Conservation (phyloP, 2,113 vertebrate species). For the Neodontobutis hainanensis region DNA sequence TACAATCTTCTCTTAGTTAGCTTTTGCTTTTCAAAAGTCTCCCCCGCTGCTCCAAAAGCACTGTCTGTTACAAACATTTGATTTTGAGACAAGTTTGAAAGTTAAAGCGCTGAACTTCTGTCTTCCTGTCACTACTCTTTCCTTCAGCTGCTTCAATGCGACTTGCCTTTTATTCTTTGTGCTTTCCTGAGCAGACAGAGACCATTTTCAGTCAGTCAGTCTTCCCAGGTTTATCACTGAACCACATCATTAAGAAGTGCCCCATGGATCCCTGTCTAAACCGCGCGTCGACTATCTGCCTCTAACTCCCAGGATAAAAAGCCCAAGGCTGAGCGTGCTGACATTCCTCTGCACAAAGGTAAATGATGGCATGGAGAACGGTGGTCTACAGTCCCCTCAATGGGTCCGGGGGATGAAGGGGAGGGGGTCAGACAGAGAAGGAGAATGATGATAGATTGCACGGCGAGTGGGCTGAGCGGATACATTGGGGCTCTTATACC, state of each 20-base stretch:
- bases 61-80: slow-evolving; percentile 41
- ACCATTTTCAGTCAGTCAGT: slow-evolving; percentile 61
- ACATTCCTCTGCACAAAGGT: slow-evolving; percentile 72
- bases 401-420: slow-evolving; percentile 53
- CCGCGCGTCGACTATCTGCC: slow-evolving; percentile 52
- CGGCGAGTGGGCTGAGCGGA: slow-evolving; percentile 56
- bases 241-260: slow-evolving; percentile 74
- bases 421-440: slow-evolving; percentile 41
- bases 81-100: slow-evolving; percentile 41
- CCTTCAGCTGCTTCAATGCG: slow-evolving; percentile 24
- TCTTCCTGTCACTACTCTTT: slow-evolving; percentile 33
- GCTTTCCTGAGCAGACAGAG: slow-evolving; percentile 22
- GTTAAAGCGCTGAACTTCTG: slow-evolving; percentile 53
- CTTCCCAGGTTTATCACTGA: slow-evolving; percentile 67
- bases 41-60: not conserved
- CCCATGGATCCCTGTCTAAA: slow-evolving; percentile 69
- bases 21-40: no score
- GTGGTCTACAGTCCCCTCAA: slow-evolving; percentile 68
- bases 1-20: slow-evolving; percentile 14
- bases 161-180: slow-evolving; percentile 5
- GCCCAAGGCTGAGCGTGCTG: slow-evolving; percentile 69
- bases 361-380: slow-evolving; percentile 75
- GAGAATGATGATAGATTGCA: slow-evolving; percentile 79
- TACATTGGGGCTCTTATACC: slow-evolving; percentile 67
- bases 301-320: slow-evolving; percentile 67